Percentiles rank a stretch among this genome's conserved stretches.
These are phyloP conservation scores for Rhyacophila evoluta DNA, from an alignment of 2,888 invertebrate species.

Conservation along the genomic window DNA sequence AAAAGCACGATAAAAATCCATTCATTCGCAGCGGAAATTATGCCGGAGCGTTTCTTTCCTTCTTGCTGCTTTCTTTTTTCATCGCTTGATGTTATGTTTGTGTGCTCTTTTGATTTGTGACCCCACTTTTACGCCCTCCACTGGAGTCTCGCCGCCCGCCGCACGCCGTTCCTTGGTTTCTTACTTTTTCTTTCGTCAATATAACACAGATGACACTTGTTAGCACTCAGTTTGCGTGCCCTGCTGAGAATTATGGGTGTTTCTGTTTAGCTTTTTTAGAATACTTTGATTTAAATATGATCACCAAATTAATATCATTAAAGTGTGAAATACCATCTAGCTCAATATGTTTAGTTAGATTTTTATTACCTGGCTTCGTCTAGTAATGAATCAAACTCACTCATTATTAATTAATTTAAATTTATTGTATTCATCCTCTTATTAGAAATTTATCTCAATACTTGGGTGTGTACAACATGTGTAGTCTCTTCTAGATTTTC, in stretches of 20 bases:
- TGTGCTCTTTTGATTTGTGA: constrained; percentile 47
- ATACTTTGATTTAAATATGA: too few relatives aligned
- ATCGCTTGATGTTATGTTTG: constrained; percentile 36
- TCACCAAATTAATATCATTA: too few relatives aligned
- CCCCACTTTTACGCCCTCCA: constrained; percentile 27
- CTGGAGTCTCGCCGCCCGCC: constrained; percentile 4
- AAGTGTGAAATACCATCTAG: too few relatives aligned
- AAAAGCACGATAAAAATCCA: constrained; percentile 60
- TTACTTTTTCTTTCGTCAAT: constrained; percentile 28
- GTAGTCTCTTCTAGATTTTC: too few relatives aligned
- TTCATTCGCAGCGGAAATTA: constrained; percentile 72
- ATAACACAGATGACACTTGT: constrained; percentile 12
- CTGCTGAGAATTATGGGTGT: not conserved
- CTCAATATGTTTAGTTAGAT: too few relatives aligned
- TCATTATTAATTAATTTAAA: too few relatives aligned
- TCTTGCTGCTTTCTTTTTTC: constrained; percentile 32
- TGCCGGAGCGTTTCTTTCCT: constrained; percentile 67
- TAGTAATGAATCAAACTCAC: too few relatives aligned
- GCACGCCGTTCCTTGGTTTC: constrained; percentile 23
- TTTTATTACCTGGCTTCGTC: too few relatives aligned
- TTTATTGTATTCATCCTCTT: too few relatives aligned
- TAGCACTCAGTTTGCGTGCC: not conserved
- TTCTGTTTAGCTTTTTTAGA: too few relatives aligned
- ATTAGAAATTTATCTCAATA: too few relatives aligned
- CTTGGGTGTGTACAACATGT: too few relatives aligned